Conservation (phyloP, 2,797 vertebrate species). For the Liparis tanakae region DNA sequence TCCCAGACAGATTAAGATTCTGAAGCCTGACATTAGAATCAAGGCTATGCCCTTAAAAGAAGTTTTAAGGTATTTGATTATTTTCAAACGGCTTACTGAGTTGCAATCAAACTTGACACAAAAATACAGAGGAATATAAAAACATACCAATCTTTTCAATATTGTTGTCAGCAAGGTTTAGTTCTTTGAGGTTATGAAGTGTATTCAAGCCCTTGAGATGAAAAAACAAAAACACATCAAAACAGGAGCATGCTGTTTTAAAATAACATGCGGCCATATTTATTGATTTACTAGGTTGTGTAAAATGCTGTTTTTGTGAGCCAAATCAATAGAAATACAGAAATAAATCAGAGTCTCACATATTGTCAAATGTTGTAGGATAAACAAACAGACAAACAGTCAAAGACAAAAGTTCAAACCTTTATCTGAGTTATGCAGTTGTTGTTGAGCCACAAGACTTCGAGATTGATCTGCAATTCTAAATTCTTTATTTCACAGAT, state of each 20-base stretch:
- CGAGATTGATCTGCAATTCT: slow-evolving; percentile 77
- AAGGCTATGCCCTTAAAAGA: slow-evolving; percentile 78
- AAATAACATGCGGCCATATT: neutral
- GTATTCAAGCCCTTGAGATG: slow-evolving; percentile 78
- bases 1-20: slow-evolving; percentile 90
- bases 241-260: neutral
- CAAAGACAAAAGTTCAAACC: slow-evolving; percentile 58
- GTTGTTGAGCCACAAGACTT: slow-evolving; percentile 87
- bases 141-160: slow-evolving; percentile 86
- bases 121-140: slow-evolving; percentile 12
- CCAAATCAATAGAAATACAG: neutral
- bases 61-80: slow-evolving; percentile 31
- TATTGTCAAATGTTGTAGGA: neutral
- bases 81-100: slow-evolving; percentile 23
- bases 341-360: neutral
- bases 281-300: neutral
- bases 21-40: slow-evolving; percentile 85
- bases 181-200: slow-evolving; percentile 86
- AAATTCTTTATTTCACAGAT: slow-evolving; percentile 84
- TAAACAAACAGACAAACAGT: neutral
- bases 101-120: slow-evolving; percentile 28
- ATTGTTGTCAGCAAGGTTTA: slow-evolving; percentile 88
- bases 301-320: neutral
- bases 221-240: slow-evolving; percentile 3
- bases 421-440: slow-evolving; percentile 85